Evolutionary conservation across 2,888 invertebrate species (phyloP).

Genomic region (Rhaphigaster nebulosa): DNA sequence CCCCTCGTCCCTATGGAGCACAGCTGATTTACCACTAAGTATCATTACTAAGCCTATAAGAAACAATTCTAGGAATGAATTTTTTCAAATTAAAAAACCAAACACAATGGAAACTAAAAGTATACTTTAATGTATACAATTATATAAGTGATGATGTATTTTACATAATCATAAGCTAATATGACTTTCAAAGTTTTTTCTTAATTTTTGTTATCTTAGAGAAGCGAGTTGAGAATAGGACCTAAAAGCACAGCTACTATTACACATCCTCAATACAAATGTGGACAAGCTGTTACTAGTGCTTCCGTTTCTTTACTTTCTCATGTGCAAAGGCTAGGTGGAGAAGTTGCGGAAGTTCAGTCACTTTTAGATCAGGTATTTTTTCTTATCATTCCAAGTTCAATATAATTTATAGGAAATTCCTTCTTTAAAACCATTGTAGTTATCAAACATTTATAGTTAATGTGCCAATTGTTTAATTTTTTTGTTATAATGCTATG

Average conservation of each 20-base stretch:
- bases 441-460: neutral
- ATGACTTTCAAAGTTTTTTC: neutral
- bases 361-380: constrained; percentile 61
- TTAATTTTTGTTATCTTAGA: constrained; percentile 67
- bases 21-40: too few relatives aligned
- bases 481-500: neutral
- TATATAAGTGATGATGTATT: neutral
- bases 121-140: too few relatives aligned
- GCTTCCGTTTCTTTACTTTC: constrained; percentile 84
- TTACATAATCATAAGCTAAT: neutral
- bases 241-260: constrained; percentile 76
- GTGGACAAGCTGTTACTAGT: constrained; percentile 83
- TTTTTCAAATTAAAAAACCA: too few relatives aligned
- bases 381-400: neutral
- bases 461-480: neutral
- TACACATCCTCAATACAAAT: constrained; percentile 79
- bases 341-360: constrained; percentile 59
- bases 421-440: neutral
- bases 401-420: neutral
- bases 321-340: constrained; percentile 80
- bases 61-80: too few relatives aligned
- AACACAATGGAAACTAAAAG: too few relatives aligned
- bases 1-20: too few relatives aligned
- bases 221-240: constrained; percentile 68
- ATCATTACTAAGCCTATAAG: too few relatives aligned